phyloP scores from a whole-genome alignment of 35 echinoderm and acorn worm species.

The Holothuria glaberrima region DNA sequence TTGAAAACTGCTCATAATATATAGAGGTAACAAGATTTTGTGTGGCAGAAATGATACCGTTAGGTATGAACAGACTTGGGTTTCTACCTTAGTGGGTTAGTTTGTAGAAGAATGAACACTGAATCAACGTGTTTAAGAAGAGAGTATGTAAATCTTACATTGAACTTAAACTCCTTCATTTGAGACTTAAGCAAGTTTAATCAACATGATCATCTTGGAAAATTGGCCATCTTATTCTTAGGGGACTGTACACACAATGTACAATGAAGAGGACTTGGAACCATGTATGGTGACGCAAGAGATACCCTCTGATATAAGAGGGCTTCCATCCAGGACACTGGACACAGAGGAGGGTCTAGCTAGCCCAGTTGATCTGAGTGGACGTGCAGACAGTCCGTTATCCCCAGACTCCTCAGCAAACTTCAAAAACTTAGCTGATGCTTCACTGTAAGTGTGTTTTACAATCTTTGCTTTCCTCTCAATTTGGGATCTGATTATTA shows the following conservation, averaged over 20 bases:
- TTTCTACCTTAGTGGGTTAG: no score
- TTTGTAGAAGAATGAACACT: no score
- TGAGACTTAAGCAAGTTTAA: no score
- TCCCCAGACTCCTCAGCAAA: slow-evolving; percentile 51
- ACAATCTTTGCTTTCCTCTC: neutral
- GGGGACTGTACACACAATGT: slow-evolving; percentile 66
- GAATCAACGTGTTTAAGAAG: no score
- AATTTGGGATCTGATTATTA: neutral
- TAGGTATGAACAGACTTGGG: no score
- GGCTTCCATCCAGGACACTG: neutral
- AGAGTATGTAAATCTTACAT: no score
- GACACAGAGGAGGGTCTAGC: slow-evolving; percentile 59
- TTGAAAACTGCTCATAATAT: no score
- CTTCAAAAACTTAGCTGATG: slow-evolving; percentile 68
- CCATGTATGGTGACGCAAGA: slow-evolving; percentile 75
- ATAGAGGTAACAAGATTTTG: no score
- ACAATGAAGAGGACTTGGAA: slow-evolving; percentile 63
- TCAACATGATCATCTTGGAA: no score
- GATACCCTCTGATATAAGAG: slow-evolving; percentile 34
- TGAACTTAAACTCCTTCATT: no score
- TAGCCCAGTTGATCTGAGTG: slow-evolving; percentile 64
- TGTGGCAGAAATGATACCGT: no score
- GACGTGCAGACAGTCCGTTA: slow-evolving; percentile 59
- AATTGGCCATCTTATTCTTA: neutral
- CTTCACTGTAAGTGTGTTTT: slow-evolving; percentile 88